Evolutionary conservation across 2,113 vertebrate genomes (phyloP), one percentile per base, ranked within the genome.

Genomic region (Corythoichthys haematopterus): DNA sequence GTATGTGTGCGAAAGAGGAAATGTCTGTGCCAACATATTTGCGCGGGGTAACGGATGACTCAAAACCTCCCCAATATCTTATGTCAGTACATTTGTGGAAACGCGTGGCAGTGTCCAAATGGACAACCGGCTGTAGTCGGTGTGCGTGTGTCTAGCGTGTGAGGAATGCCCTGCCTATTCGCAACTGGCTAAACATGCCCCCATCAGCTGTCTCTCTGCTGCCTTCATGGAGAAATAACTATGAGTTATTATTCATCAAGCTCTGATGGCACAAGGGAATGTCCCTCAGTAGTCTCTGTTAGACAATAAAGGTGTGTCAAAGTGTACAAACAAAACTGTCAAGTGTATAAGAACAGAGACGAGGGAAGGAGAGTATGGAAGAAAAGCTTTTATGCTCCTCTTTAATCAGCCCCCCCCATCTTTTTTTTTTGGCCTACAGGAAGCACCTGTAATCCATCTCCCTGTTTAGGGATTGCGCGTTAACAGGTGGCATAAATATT

Each of bases 191-290:
- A 81, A 89, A 91, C 90, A 89, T 14, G 85, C 43, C 84, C 62
- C 71, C 76, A 58, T 91, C 94, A 93, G 91, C 93, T 94, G 94
- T 80, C 83, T 71, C 84, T 82, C 83, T 62, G 60, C 82, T 78
- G 84, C 80, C 75, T 80, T 81, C 77, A 64, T 61, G 62, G 70
- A 84, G 71, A 85, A 78, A 86, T 82, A 84, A 86, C 83, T 84
- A 76, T 60, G 64, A 74, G 28, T 77, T 69, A 75, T 87, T 84
- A 74, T 76, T 79, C 71, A 67, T 79, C 68, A 14, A 77, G 57
- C 71, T 50, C 66, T 66, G 69, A 81, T 71, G 76, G 76, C 77
- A 61, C 43, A 51, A 61, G 76, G 72, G 83, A 84, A 85, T 78
- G 77, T 69, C 74, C 80, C 80, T 71, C 66, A 37, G 76, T 74